Evolutionary conservation across 2,797 vertebrate species (phyloP).

Genomic region (Hylomyscus alleni): DNA sequence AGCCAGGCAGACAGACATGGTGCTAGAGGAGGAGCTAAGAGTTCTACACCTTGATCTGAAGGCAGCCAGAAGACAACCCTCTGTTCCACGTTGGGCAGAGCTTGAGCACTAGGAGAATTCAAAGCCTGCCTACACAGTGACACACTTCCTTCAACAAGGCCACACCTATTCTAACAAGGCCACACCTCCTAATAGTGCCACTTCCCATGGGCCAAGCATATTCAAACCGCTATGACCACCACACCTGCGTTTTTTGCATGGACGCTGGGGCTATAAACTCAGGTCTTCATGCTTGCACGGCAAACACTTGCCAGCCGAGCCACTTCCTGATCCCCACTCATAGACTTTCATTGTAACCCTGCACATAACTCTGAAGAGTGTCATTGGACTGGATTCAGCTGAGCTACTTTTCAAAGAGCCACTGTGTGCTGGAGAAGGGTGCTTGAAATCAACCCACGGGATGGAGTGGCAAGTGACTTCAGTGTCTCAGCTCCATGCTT

Average conservation of each 20-base stretch:
- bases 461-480: neutral
- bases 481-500: neutral
- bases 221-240: too few relatives aligned
- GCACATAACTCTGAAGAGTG: neutral
- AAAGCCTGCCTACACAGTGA: neutral
- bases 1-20: neutral
- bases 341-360: neutral
- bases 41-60: neutral
- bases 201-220: neutral
- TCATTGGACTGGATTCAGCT: neutral
- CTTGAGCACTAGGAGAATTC: neutral
- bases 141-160: neutral
- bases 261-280: too few relatives aligned
- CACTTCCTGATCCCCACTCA: neutral
- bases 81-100: neutral
- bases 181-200: neutral
- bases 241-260: neutral
- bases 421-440: rapidly evolving
- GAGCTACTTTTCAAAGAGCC: too few relatives aligned
- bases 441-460: too few relatives aligned
- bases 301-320: neutral
- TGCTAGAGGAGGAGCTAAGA: neutral
- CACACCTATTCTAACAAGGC: neutral
- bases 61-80: neutral
- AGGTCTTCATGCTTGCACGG: neutral